These are phyloP conservation scores for Thalassoma bifasciatum DNA, from an alignment of 2,113 vertebrate genomes.

Conservation along the genomic window DNA sequence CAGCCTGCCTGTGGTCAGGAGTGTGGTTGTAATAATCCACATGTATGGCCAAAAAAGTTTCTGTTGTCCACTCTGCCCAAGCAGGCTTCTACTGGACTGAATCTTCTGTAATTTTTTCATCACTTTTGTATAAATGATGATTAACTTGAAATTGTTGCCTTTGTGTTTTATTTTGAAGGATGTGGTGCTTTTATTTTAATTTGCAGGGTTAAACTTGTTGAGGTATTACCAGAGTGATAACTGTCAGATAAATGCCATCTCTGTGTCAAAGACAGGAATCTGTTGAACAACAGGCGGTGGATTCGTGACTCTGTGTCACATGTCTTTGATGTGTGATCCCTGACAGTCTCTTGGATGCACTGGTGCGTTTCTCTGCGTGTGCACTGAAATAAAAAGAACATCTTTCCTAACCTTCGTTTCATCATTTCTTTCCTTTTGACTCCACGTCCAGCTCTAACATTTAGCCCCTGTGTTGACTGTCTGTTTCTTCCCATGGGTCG, in stretches of 20 bases:
- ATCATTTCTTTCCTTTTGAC: conserved; percentile 3
- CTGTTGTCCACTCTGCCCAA: no score
- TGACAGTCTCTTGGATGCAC: conserved; percentile 32
- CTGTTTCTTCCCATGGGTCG: conserved; percentile 5
- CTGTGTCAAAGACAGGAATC: not conserved
- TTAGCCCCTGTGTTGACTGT: conserved; percentile 6
- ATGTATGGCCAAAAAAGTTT: no score
- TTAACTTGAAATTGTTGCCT: not conserved
- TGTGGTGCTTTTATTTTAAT: not conserved
- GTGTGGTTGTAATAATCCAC: no score
- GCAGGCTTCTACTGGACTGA: no score
- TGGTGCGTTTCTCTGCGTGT: conserved; percentile 33
- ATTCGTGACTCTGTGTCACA: not conserved
- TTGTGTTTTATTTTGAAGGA: not conserved
- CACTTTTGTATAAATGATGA: no score
- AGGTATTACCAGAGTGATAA: not conserved
- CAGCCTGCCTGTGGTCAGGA: no score
- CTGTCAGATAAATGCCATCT: not conserved
- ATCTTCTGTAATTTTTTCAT: no score
- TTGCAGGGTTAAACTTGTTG: not conserved
- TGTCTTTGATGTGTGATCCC: conserved; percentile 39
- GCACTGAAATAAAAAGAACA: conserved; percentile 15
- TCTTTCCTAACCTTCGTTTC: conserved; percentile 23
- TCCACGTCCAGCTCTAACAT: not conserved
- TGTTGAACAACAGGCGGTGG: not conserved